These are phyloP conservation scores for Penaeus indicus DNA, from an alignment of 1,140 invertebrate species.

Conservation along the genomic window DNA sequence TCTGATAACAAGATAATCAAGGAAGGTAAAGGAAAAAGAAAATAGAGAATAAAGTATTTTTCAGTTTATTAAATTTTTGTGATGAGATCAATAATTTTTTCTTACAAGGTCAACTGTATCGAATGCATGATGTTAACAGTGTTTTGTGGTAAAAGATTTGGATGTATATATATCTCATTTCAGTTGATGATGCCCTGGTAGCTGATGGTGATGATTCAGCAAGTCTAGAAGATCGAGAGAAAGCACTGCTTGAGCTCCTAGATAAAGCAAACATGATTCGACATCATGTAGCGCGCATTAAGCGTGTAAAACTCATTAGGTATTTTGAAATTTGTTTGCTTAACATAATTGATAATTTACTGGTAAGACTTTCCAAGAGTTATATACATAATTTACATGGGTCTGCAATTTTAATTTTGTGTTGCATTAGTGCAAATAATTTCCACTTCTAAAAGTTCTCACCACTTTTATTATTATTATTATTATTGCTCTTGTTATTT, in stretches of 20 bases:
- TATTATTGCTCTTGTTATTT: too few relatives aligned
- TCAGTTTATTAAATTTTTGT: neutral
- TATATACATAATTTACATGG: too few relatives aligned
- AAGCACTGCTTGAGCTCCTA: constrained; percentile 54
- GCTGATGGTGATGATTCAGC: constrained; percentile 55
- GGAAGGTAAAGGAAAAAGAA: constrained; percentile 48
- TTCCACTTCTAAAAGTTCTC: too few relatives aligned
- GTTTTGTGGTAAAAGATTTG: neutral
- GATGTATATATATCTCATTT: constrained; percentile 1
- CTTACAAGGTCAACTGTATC: too few relatives aligned
- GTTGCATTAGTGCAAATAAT: too few relatives aligned
- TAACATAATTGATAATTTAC: too few relatives aligned
- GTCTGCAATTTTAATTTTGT: too few relatives aligned
- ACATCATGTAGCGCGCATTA: constrained; percentile 64
- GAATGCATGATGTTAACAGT: neutral
- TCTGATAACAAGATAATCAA: constrained; percentile 63
- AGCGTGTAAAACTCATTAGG: constrained; percentile 65
- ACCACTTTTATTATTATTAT: too few relatives aligned
- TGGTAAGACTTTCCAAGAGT: too few relatives aligned
- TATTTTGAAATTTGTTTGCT: constrained; percentile 65
- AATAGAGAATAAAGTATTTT: neutral
- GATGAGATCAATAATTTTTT: neutral
- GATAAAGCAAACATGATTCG: constrained; percentile 64
- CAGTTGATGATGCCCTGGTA: constrained; percentile 63
- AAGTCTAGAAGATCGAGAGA: constrained; percentile 62